These are phyloP conservation scores for Chloebia gouldiae DNA, from an alignment of 2,113 vertebrate species.

Conservation along the genomic window DNA sequence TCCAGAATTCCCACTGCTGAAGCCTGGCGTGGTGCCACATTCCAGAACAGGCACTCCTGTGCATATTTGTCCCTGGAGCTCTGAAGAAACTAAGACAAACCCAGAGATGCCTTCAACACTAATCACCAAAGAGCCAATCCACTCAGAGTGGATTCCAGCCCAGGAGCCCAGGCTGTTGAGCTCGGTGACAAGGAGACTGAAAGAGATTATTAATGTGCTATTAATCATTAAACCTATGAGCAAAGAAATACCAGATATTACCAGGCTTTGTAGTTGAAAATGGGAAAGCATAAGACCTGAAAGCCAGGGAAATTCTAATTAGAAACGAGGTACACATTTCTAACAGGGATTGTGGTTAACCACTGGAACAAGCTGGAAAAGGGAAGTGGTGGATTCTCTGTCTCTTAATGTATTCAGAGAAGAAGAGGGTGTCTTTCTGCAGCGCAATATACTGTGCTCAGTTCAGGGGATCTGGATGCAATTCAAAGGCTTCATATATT, in stretches of 20 bases:
- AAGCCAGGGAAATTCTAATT: constrained; percentile 7
- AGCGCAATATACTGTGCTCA: not conserved
- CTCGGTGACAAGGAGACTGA: not conserved
- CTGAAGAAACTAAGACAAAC: constrained; percentile 22
- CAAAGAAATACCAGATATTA: not conserved
- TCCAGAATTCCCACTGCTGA: not conserved
- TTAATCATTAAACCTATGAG: not conserved
- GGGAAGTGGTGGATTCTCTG: not conserved
- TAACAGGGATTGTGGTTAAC: constrained; percentile 17
- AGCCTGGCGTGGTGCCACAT: not conserved
- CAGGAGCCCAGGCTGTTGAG: not conserved
- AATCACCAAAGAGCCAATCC: not conserved
- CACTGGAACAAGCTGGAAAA: not conserved
- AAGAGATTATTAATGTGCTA: not conserved
- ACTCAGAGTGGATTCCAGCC: not conserved
- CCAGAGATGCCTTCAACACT: not conserved
- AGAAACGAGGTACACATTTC: constrained; percentile 11
- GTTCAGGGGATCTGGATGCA: not conserved
- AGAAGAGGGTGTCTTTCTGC: not conserved
- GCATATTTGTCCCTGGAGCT: not conserved
- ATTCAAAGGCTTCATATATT: not conserved
- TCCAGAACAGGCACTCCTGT: not conserved
- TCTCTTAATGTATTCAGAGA: not conserved
- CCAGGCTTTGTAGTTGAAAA: not conserved
- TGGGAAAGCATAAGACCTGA: not conserved